phyloP scores from a whole-genome alignment of 2,888 invertebrate genomes.

The Endomychus coccineus region DNA sequence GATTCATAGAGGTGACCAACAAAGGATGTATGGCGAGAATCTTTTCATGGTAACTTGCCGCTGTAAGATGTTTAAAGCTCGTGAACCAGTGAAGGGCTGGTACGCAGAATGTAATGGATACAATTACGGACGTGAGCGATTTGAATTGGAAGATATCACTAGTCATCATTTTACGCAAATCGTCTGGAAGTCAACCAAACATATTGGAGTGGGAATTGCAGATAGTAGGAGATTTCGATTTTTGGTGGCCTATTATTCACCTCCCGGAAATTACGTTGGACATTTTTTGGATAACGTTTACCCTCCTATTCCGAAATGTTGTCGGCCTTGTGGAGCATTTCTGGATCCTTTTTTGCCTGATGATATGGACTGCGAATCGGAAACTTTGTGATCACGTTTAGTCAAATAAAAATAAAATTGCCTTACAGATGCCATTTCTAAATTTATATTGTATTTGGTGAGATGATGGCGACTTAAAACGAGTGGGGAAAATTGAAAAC shows the following conservation, averaged over 20 bases:
- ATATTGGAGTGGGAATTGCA: slow-evolving; percentile 70
- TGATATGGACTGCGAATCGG: too few species aligned
- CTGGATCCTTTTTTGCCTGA: too few species aligned
- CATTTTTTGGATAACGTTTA: slow-evolving; percentile 67
- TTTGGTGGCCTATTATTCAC: slow-evolving; percentile 84
- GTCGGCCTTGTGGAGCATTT: too few species aligned
- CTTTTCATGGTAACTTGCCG: slow-evolving; percentile 64
- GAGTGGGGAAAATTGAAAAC: too few species aligned
- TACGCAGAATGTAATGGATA: slow-evolving; percentile 67
- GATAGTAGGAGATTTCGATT: slow-evolving; percentile 59
- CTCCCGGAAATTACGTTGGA: slow-evolving; percentile 79
- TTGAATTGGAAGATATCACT: slow-evolving; percentile 49
- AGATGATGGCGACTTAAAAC: too few species aligned
- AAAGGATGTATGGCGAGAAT: slow-evolving; percentile 59
- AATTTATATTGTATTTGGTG: too few species aligned
- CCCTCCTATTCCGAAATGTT: too few species aligned
- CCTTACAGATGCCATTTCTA: too few species aligned
- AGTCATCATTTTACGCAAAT: slow-evolving; percentile 71
- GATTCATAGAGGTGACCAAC: slow-evolving; percentile 51
- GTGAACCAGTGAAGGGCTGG: slow-evolving; percentile 67
- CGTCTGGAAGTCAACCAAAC: slow-evolving; percentile 67
- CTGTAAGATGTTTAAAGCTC: slow-evolving; percentile 55
- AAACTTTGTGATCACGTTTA: too few species aligned
- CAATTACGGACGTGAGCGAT: slow-evolving; percentile 60
- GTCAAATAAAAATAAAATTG: too few species aligned